phyloP scores from a whole-genome alignment of 2,797 vertebrate species.

The Coregonus suidteri region DNA sequence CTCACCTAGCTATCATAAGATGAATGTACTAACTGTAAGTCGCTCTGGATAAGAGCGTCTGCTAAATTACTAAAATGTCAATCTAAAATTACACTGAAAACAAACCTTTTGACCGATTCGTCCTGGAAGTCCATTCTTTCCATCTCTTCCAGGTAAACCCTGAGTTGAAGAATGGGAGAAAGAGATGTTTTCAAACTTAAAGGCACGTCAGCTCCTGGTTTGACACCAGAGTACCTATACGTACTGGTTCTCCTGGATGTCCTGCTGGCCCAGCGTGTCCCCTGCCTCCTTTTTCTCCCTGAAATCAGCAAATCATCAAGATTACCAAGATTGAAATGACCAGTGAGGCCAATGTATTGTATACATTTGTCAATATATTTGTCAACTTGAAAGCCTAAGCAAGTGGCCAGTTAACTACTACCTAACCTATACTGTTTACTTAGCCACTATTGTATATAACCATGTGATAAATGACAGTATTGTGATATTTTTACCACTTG shows the following conservation, averaged over 20 bases:
- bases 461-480: not conserved
- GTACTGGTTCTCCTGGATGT: conserved; percentile 83
- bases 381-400: not conserved
- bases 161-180: conserved; percentile 50
- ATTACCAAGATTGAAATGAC: not conserved
- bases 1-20: too few species aligned
- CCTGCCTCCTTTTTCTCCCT: conserved; percentile 89
- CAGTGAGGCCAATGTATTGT: not conserved
- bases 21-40: too few species aligned
- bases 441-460: not conserved
- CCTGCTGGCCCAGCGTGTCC: conserved; percentile 84
- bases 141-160: conserved; percentile 86
- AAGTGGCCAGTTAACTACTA: not conserved
- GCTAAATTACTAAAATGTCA: too few species aligned
- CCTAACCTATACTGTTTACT: conserved; percentile 1
- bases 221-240: conserved; percentile 55
- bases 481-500: conserved; percentile 75
- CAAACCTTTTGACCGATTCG: conserved; percentile 88
- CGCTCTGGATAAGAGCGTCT: too few species aligned
- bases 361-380: not conserved
- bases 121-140: conserved; percentile 86
- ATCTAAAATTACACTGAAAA: conserved; percentile 26
- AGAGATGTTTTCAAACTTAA: not conserved
- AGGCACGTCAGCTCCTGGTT: not conserved
- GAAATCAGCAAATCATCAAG: conserved; percentile 32